Evolutionary conservation across 2,113 vertebrate species (phyloP).

Genomic region (Petaurus breviceps): DNA sequence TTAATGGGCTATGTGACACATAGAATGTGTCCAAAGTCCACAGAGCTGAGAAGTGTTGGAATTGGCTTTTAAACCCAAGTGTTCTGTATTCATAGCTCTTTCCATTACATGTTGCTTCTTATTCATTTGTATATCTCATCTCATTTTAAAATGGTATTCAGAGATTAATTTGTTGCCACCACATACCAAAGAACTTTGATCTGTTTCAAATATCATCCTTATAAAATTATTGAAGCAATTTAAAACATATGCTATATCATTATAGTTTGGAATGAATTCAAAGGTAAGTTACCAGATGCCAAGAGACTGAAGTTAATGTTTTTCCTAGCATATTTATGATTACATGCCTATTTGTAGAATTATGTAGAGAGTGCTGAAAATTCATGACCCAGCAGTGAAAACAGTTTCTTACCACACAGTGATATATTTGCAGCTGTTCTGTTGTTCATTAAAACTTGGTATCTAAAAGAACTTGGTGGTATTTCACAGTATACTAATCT

Average conservation of each 20-base stretch:
- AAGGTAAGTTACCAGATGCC: not conserved
- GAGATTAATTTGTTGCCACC: not conserved
- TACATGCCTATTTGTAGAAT: not conserved
- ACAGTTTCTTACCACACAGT: conserved; percentile 9
- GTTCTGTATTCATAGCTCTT: not conserved
- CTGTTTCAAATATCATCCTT: not conserved
- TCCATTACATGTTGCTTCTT: not conserved
- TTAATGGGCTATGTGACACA: not conserved
- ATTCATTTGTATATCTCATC: not conserved
- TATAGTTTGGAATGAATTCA: conserved; percentile 30
- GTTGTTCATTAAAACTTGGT: not conserved
- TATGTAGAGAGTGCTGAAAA: conserved; percentile 20
- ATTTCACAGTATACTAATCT: not conserved
- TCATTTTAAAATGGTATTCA: not conserved
- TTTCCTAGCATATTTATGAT: not conserved
- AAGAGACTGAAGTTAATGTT: not conserved
- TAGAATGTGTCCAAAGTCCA: no score
- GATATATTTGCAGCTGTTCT: not conserved
- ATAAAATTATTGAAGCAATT: conserved; percentile 12
- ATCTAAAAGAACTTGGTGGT: not conserved
- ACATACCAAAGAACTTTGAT: not conserved
- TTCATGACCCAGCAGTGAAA: not conserved
- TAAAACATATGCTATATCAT: not conserved
- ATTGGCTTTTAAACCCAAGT: not conserved
- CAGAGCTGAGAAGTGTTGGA: not conserved